Percentiles rank a stretch among this genome's conserved stretches.
Conservation (phyloP, 2,888 invertebrate genomes). For the Strigamia transsilvanica region DNA sequence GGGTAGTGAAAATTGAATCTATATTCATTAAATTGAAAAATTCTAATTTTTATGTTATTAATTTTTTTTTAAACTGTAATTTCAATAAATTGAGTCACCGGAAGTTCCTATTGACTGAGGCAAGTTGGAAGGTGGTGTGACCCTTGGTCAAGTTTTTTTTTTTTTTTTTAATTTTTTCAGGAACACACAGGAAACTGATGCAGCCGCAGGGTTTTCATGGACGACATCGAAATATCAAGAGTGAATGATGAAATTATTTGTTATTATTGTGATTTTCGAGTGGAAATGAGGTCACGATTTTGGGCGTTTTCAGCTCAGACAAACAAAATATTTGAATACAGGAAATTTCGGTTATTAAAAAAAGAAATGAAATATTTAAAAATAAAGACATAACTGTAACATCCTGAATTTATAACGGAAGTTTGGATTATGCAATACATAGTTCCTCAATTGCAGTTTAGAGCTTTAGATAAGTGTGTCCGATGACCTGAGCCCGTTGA, state of each 20-base stretch:
- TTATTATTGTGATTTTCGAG: background rate
- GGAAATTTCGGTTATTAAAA: too few relatives aligned
- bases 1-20: too few relatives aligned
- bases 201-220: background rate
- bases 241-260: slow-evolving; percentile 4
- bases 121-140: slow-evolving; percentile 1
- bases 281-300: too few relatives aligned
- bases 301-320: too few relatives aligned
- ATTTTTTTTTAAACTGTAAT: background rate
- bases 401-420: slow-evolving; percentile 28
- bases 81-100: slow-evolving; percentile 6
- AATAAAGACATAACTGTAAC: background rate
- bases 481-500: too few relatives aligned
- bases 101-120: slow-evolving; percentile 9
- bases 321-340: too few relatives aligned
- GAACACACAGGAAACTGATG: slow-evolving; percentile 24
- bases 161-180: background rate
- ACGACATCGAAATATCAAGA: background rate
- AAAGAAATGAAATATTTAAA: too few relatives aligned
- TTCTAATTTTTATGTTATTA: too few relatives aligned
- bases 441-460: too few relatives aligned
- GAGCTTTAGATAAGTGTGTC: too few relatives aligned
- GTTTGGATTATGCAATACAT: background rate
- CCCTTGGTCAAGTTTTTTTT: slow-evolving; percentile 23
- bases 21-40: too few relatives aligned